Evolutionary conservation across 2,888 invertebrate genomes (phyloP), one percentile per base, ranked within the genome.

Genomic region (Ypsolopha scabrella): DNA sequence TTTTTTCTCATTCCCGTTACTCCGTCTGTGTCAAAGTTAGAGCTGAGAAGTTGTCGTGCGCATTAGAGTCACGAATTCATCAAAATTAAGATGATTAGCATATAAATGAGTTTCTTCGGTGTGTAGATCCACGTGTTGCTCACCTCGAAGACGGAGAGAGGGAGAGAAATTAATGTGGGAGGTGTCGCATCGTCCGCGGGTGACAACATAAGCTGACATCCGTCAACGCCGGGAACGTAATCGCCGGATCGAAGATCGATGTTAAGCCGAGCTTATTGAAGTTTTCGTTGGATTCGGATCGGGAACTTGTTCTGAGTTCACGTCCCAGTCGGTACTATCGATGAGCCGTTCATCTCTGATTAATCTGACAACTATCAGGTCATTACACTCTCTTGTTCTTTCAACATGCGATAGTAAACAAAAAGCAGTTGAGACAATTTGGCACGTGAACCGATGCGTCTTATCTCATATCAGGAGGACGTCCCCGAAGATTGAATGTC

Each of bases 151-250:
- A 24, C 24, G 64, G 67, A 68, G 74, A 75, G 80, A 73, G 24
- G 4, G 24, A 79, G 75, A 77, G 75, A 82, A 85, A 85, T 85
- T 86, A 86, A 79, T 76, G 72, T 73, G 73, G 79, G 76, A 73
- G 80, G 80, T 80, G 79, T 75, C 74, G 70, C 63, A 70, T 66
- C 66, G 68, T 68, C 33, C 48, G 45, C 45, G 55, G 70, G 75
- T 80, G 83, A 82, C 83, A 80, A 76, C 71, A 72, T 83, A 83
- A 86, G 81, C 81, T 70, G 85, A 80, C 85, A 80, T 86, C 85
- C 86, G 85, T 86, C 86, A 86, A 77, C 86, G 83, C 78, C 74
- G 72, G 66, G 60, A 64, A 66, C 72, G 72, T 82, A 83, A 83
- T 82, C 83, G 70, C 69, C 69, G 71, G 75, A 83, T 85, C 79